These are phyloP conservation scores for Drosophila quinaria DNA, from an alignment of 2,888 invertebrate genomes.

Conservation along the genomic window DNA sequence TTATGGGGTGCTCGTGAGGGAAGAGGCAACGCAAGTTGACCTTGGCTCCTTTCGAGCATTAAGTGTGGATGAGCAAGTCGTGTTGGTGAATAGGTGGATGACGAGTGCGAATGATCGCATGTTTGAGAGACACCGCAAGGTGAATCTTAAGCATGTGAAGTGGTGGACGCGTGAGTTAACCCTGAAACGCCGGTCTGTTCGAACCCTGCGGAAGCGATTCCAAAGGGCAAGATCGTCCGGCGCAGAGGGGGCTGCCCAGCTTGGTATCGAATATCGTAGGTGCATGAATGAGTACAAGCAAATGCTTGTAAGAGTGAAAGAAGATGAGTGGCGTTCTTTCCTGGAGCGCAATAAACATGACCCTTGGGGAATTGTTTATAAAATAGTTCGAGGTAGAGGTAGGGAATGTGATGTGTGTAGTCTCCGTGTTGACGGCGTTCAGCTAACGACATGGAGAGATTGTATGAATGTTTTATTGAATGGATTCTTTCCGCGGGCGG, in stretches of 20 bases:
- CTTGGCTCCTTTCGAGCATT: neutral
- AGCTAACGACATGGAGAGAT: constrained; percentile 3
- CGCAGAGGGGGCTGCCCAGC: too few relatives aligned
- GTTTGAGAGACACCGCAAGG: constrained; percentile 13
- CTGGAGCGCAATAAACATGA: constrained; percentile 12
- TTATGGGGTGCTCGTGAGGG: neutral
- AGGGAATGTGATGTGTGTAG: constrained; percentile 1
- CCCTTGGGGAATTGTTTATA: constrained; percentile 9
- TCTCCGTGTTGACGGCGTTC: neutral
- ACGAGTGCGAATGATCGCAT: constrained; percentile 10
- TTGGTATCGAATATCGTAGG: constrained; percentile 3
- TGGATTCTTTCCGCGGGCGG: constrained; percentile 7
- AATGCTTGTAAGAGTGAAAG: constrained; percentile 13
- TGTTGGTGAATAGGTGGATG: constrained; percentile 8
- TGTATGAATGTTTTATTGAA: constrained; percentile 3
- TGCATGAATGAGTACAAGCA: constrained; percentile 11
- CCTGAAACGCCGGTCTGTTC: constrained; percentile 1
- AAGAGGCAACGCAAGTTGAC: constrained; percentile 10
- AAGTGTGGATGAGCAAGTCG: constrained; percentile 13
- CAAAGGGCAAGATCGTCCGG: too few relatives aligned
- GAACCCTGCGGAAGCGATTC: constrained; percentile 7
- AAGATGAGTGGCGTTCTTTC: constrained; percentile 12
- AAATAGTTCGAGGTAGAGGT: constrained; percentile 10
- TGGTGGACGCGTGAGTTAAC: constrained; percentile 20
- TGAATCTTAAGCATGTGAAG: constrained; percentile 19